Evolutionary conservation across 2,888 invertebrate species (phyloP).

Genomic region (Ochropleura plecta): DNA sequence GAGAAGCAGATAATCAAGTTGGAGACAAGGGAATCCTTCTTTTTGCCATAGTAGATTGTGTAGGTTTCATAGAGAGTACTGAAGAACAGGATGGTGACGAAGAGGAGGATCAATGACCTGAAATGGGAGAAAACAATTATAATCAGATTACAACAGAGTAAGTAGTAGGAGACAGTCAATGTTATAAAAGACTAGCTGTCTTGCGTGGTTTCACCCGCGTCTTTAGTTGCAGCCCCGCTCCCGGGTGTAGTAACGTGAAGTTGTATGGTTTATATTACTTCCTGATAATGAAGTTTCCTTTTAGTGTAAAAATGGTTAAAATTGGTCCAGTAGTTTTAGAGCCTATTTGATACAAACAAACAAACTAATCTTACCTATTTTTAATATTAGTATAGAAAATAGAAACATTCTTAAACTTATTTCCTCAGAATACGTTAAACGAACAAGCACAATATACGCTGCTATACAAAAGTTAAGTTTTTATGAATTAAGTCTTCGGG

Average conservation of each 20-base stretch:
- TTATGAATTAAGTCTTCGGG: background rate
- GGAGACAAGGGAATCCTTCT: conserved; percentile 75
- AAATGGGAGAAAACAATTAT: conserved; percentile 61
- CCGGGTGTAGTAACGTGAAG: too few species aligned
- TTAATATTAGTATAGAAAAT: background rate
- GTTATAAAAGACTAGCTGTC: background rate
- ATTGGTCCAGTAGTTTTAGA: too few species aligned
- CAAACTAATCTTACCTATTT: too few species aligned
- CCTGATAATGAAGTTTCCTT: too few species aligned
- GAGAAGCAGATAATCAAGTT: conserved; percentile 90
- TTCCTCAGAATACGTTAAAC: background rate
- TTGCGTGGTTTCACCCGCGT: too few species aligned
- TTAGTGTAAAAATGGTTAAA: too few species aligned
- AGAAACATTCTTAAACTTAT: background rate
- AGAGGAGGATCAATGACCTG: conserved; percentile 87
- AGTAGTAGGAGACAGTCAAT: background rate
- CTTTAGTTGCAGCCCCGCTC: too few species aligned
- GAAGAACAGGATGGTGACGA: conserved; percentile 82
- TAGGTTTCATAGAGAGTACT: conserved; percentile 88
- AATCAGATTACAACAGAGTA: background rate
- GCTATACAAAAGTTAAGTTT: background rate
- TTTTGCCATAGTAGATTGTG: conserved; percentile 74
- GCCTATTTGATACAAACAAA: too few species aligned
- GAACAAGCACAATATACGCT: background rate
- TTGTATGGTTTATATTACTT: too few species aligned